Evolutionary conservation across 2,888 invertebrate species (phyloP).

Genomic region (Spodoptera exigua): DNA sequence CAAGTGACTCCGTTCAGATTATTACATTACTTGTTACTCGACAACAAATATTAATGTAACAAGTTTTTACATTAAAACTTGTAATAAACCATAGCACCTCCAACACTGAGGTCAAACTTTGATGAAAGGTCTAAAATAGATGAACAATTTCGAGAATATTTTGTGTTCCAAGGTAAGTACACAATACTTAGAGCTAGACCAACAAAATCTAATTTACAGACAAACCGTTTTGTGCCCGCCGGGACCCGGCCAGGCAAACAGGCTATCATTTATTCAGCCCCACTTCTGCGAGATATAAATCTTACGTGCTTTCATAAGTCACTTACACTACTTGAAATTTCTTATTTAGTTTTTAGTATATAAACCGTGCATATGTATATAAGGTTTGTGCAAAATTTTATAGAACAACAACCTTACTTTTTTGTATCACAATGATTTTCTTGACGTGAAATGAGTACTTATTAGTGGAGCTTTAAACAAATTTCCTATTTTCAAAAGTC

Average conservation of each 20-base stretch:
- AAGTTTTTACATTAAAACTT: conserved; percentile 6
- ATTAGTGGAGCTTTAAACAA: no score
- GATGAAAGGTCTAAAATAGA: conserved; percentile 1
- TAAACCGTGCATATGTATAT: background rate
- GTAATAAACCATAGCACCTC: background rate
- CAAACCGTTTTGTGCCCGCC: conserved; percentile 50
- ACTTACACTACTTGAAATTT: conserved; percentile 22
- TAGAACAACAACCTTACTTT: no score
- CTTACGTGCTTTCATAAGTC: conserved; percentile 51
- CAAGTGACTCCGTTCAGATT: no score
- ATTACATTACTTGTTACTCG: no score
- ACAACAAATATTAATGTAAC: background rate
- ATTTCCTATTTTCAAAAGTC: no score
- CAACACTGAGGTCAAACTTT: background rate
- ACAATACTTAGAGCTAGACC: conserved; percentile 29
- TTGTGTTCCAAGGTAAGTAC: background rate
- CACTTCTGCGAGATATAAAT: conserved; percentile 59
- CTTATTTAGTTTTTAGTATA: conserved; percentile 10
- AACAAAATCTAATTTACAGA: conserved; percentile 61
- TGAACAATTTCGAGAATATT: conserved; percentile 12
- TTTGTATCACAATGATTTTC: no score
- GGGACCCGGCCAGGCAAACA: conserved; percentile 50
- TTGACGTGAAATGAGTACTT: no score
- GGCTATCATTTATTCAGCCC: conserved; percentile 62
- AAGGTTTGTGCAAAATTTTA: no score